Evolutionary conservation across 1,140 invertebrate genomes (phyloP), one percentile per base, ranked within the genome.

Genomic region (Pseudomyrmex pallidus): DNA sequence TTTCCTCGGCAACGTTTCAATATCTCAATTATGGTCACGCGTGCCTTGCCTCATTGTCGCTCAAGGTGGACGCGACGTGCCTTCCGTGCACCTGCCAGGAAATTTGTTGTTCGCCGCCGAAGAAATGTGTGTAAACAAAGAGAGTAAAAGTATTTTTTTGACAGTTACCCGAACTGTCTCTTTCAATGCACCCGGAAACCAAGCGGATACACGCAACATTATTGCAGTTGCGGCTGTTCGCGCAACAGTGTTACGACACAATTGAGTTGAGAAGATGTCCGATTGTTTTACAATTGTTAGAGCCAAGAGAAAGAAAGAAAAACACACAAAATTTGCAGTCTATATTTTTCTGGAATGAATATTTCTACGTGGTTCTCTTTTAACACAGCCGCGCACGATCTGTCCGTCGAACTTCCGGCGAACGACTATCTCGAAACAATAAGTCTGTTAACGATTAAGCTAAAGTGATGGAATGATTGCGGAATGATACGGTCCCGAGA

Each of bases 391-490:
- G 50, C 73, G 73, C 12, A 54, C 63, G n/a, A 63, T 76, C 20
- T 48, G n/a, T 50, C 59, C 4, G 2, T 52, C 64, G 13, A 56
- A 22, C 20, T 48, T 17, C 22, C 56, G 48, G n/a, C 22, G 57
- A 67, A 66, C 57, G 2, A 12, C 9, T 20, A n/a, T 63, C 12
- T 20, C n/a, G 5, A 13, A 15, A 22, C 17, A 52, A 9, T 46
- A 8, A 57, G n/a, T 44, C 22, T 52, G 13, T 10, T 13, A 12
- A 68, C 46, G 54, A 62, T 7, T 46, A 73, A 22, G 73, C 2
- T 17, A 73, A 61, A 17, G 64, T 52, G 52, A 17, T 59, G 84
- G 77, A 87, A 83, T 83, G 84, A 83, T 76, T 20, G 50, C 74
- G 77, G 85, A 87, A 87, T 86, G 84, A 86, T 20, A 17, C 35